Conservation (phyloP, 1,140 invertebrate genomes). For the Calephelis nemesis region DNA sequence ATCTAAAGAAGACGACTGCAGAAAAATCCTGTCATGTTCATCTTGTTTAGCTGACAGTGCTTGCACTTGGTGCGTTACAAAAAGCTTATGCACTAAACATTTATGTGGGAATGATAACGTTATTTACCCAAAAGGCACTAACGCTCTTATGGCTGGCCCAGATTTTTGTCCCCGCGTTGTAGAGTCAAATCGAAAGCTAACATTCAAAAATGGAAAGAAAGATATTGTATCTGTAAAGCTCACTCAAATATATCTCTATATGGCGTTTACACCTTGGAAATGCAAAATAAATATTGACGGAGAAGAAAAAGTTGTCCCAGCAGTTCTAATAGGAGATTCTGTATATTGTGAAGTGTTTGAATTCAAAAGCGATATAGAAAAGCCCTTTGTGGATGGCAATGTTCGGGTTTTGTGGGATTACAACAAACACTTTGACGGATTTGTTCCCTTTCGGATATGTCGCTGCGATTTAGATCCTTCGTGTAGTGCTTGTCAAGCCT, state of each 20-base stretch:
- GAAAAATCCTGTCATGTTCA: conserved; percentile 18
- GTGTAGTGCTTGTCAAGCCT: conserved; percentile 41
- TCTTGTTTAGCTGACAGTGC: conserved; percentile 18
- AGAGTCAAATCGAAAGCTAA: conserved; percentile 34
- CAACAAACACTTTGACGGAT: conserved; percentile 58
- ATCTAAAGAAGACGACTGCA: conserved; percentile 22
- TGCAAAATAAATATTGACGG: conserved; percentile 50
- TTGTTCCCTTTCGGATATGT: conserved; percentile 48
- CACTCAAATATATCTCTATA: conserved; percentile 62
- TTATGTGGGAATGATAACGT: conserved; percentile 3
- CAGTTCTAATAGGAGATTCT: conserved; percentile 44
- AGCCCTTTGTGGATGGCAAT: conserved; percentile 41
- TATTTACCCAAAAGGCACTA: neutral
- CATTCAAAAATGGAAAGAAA: conserved; percentile 47
- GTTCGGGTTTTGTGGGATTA: conserved; percentile 58
- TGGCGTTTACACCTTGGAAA: conserved; percentile 66
- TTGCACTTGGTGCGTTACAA: conserved; percentile 19
- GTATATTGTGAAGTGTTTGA: conserved; percentile 54
- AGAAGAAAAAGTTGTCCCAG: conserved; percentile 40
- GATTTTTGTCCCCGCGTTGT: conserved; percentile 47
- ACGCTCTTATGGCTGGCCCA: neutral
- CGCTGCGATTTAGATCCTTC: conserved; percentile 51
- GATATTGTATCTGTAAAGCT: conserved; percentile 48
- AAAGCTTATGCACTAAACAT: conserved; percentile 1
- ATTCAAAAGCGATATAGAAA: conserved; percentile 46